Evolutionary conservation across 2,888 invertebrate genomes (phyloP), one percentile per base, ranked within the genome.

Genomic region (Axea sp.): DNA sequence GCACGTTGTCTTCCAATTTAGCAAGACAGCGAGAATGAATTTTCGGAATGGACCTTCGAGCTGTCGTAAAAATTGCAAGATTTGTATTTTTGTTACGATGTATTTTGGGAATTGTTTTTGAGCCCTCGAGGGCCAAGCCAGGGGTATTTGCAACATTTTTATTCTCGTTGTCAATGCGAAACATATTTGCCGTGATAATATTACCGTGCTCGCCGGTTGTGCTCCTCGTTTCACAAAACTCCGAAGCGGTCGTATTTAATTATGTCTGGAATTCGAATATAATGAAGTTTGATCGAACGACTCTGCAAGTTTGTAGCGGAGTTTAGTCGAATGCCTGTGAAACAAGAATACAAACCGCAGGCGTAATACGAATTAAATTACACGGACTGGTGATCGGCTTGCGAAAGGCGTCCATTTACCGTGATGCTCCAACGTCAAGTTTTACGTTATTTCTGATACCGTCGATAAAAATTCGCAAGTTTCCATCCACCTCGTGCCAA

Each of bases 201-300:
- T 45, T 71, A 64, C 47, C 71, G 64, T 51, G 49, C 49, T 47
- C 53, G 30, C 17, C 12, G 37, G 43, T 37, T 15, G 39, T 43
- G 41, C 37, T 39, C 22, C 30, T 31, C 55, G 35, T 43, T 64
- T 65, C 59, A 71, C 77, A 78, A 80, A 79, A 78, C 77, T 80
- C 77, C 76, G 59, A 73, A 71, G 78, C 75, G 84, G 81, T 83
- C 73, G 81, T 80, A 84, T 85, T 83, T 83, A 83, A 84, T 86
- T 84, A 85, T 84, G 81, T 81, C 83, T 82, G 83, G 83, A 84
- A 86, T 85, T 82, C 80, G 80, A 80, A 79, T 83, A 82, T 84
- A 85, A 86, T 85, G 86, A 83, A 84, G 82, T 83, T 83, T 81
- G 84, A 85, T 85, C 84, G 84, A 85, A 84, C 84, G 84, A 84